Base-by-base conservation (phyloP, 2,113 vertebrate genomes). In the Chaetura pelagica region DNA sequence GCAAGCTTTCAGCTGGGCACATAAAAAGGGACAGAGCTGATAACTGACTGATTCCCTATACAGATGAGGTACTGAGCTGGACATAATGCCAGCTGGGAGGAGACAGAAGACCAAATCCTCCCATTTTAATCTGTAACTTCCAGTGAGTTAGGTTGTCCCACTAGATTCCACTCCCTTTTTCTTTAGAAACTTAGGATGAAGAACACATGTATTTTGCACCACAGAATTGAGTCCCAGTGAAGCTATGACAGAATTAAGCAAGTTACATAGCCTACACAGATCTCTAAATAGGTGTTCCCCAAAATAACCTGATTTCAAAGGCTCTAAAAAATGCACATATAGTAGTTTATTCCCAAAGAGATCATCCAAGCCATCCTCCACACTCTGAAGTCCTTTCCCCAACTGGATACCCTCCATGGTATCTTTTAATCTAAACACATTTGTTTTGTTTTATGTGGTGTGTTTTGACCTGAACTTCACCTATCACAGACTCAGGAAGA, bases 21-120 rank as follows among this genome's bases (percentile, higher is more conserved):
- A 0, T 7, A 5, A 11, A 35, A 55, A 54, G 16, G 24, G 62
- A 19, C 35, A 17, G 30, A 64, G 61, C 17, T 1, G 1, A 5
- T 46, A 46, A 44, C 19, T 8, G 44, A 5, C 34, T 83, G 4
- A 0, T 23, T 38, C 40, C 40, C 13, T 23, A 0, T 27, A 8
- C 24, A 38, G 42, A 38, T 30, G 64, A 49, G 13, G 8, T 54
- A 7, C 52, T 63, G 42, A 34, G 3, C 11, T 21, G n/a, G 51
- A 21, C 6, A 15, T n/a, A 29, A 2, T 4, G 59, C n/a, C 32
- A 24, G 46, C 27, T 3, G 2, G 34, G 87, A 67, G 15, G 30
- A 40, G 32, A 51, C 20, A 44, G 46, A n/a, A 82, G 17, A 59
- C 30, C 52, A 30, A 6, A 16, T 26, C 30, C 54, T 48, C 35